A percentile compares a stretch with the other conserved stretches of the same genome.
Conservation (phyloP, 2,888 invertebrate species). For the Acanthococcus lagerstroemiae region DNA sequence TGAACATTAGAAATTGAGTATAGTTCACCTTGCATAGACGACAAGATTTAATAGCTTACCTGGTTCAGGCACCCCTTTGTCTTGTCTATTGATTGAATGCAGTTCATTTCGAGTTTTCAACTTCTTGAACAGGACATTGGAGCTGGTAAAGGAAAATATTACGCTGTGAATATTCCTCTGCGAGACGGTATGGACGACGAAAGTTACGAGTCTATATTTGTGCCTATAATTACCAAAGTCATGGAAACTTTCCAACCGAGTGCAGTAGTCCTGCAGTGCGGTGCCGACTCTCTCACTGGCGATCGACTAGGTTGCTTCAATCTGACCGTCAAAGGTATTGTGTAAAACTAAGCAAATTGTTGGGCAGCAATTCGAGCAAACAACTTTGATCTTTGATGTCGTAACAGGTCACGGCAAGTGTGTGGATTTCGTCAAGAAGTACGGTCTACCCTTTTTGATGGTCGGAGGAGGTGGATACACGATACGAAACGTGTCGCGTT, state of each 20-base stretch:
- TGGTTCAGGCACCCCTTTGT: too few species aligned
- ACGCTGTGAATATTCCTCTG: slow-evolving; percentile 96
- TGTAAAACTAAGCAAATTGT: too few species aligned
- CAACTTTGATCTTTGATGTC: too few species aligned
- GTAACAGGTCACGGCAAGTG: slow-evolving; percentile 82
- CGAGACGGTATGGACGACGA: slow-evolving; percentile 99
- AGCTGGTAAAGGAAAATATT: slow-evolving; percentile 80
- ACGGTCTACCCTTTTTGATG: slow-evolving; percentile 88
- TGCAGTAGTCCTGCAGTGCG: slow-evolving; percentile 95
- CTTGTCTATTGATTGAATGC: too few species aligned
- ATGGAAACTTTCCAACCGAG: slow-evolving; percentile 99
- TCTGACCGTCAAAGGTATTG: slow-evolving; percentile 71
- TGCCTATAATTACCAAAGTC: slow-evolving; percentile 89
- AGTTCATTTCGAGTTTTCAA: neutral
- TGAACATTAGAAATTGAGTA: too few species aligned
- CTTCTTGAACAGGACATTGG: slow-evolving; percentile 55
- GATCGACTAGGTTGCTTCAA: slow-evolving; percentile 98
- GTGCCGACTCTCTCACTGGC: slow-evolving; percentile 93
- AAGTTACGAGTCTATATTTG: slow-evolving; percentile 91
- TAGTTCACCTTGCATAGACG: too few species aligned
- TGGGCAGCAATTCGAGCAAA: too few species aligned
- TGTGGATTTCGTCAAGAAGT: slow-evolving; percentile 95
- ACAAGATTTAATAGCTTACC: too few species aligned
- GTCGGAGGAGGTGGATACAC: slow-evolving; percentile 99
- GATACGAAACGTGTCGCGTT: slow-evolving; percentile 95